Evolutionary conservation across 2,888 invertebrate genomes (phyloP).

Genomic region (Hetaerina titia): DNA sequence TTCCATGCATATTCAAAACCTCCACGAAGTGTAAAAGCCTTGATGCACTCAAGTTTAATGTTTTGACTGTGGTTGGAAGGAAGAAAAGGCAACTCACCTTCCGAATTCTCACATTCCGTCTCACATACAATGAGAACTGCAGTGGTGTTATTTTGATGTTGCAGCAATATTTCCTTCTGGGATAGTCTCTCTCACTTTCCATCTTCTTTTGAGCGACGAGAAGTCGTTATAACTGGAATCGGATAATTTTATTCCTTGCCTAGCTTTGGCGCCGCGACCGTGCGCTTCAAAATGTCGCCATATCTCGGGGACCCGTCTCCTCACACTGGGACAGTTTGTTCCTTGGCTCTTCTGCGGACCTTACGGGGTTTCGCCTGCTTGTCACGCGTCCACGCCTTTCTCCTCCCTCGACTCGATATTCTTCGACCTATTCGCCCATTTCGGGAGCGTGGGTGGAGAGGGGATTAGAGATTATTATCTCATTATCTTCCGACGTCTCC

Average conservation of each 20-base stretch:
- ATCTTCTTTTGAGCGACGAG: neutral
- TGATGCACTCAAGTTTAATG: too few species aligned
- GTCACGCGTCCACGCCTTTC: neutral
- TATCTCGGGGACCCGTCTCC: neutral
- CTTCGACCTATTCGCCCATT: too few species aligned
- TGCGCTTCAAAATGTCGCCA: neutral
- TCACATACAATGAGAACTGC: neutral
- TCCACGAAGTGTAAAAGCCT: too few species aligned
- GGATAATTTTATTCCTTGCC: neutral
- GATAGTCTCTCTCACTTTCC: neutral
- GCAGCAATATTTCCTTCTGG: neutral
- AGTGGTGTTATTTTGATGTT: neutral
- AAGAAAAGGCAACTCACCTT: neutral
- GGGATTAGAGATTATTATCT: neutral
- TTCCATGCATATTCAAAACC: too few species aligned
- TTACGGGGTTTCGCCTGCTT: neutral
- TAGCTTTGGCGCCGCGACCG: neutral
- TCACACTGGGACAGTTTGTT: neutral
- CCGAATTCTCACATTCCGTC: neutral
- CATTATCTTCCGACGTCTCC: neutral
- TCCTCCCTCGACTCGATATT: neutral
- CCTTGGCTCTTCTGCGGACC: neutral
- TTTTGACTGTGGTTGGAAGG: neutral
- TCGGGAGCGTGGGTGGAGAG: neutral
- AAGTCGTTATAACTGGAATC: neutral